phyloP scores from a whole-genome alignment of 1,140 invertebrate genomes.

The Drosophila tsacasi region DNA sequence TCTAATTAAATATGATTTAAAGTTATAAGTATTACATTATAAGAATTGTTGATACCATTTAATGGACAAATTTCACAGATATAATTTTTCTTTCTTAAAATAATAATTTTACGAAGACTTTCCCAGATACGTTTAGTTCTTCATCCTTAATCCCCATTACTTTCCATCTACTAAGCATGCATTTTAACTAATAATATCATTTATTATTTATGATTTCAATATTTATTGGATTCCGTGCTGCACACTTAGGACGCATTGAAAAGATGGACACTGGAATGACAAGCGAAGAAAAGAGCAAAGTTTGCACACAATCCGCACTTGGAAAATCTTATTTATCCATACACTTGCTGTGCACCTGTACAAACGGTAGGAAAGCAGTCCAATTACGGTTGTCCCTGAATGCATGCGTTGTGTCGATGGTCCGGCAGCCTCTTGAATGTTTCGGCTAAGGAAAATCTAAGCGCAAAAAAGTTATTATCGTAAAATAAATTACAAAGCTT shows the following conservation, averaged over 20 bases:
- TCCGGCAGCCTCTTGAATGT: conserved; percentile 22
- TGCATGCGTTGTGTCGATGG: conserved; percentile 33
- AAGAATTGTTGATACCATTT: too few relatives aligned
- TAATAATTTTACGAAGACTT: too few relatives aligned
- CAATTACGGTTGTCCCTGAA: conserved; percentile 38
- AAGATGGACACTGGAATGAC: neutral
- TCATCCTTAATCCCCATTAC: too few relatives aligned
- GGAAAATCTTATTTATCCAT: conserved; percentile 25
- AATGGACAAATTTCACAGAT: too few relatives aligned
- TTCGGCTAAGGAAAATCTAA: conserved; percentile 23
- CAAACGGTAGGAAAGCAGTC: conserved; percentile 23
- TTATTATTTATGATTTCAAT: conserved; percentile 11
- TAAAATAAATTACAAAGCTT: conserved; percentile 57
- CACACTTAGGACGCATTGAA: neutral
- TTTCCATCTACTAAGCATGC: too few relatives aligned
- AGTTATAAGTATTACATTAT: too few relatives aligned
- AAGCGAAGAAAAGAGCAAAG: conserved; percentile 17
- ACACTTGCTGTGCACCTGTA: neutral
- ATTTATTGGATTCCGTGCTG: neutral
- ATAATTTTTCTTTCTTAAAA: too few relatives aligned
- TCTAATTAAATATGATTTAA: too few relatives aligned
- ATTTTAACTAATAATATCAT: neutral
- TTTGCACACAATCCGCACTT: neutral
- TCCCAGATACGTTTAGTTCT: neutral
- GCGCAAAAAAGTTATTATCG: conserved; percentile 44